Conservation (phyloP, 2,888 invertebrate species). For the Taphrorychus bicolor region DNA sequence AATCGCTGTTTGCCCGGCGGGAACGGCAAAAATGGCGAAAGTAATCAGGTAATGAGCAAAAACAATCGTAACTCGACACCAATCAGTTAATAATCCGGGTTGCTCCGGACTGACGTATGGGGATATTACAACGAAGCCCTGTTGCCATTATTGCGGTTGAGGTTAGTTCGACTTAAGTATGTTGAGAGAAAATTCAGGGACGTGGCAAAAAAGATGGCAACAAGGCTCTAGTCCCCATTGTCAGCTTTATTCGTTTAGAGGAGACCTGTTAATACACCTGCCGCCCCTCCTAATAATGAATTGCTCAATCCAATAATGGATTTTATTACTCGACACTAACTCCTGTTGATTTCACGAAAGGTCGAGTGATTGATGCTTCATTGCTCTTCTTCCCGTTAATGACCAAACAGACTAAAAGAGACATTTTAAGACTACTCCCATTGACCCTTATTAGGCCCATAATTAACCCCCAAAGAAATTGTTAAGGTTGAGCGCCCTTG, state of each 20-base stretch:
- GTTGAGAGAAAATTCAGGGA: no score
- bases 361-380: slow-evolving; percentile 27
- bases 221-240: slow-evolving; percentile 12
- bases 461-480: not conserved
- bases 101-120: slow-evolving; percentile 13
- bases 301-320: slow-evolving; percentile 31
- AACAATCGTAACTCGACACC: slow-evolving; percentile 40
- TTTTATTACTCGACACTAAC: slow-evolving; percentile 16
- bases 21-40: slow-evolving; percentile 21
- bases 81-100: slow-evolving; percentile 38
- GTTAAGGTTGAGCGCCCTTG: not conserved
- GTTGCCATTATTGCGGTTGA: slow-evolving; percentile 12
- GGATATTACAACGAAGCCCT: not conserved
- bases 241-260: slow-evolving; percentile 23
- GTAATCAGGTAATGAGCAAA: slow-evolving; percentile 41
- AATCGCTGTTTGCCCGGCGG: slow-evolving; percentile 34
- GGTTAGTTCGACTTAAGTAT: no score
- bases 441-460: not conserved
- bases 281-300: slow-evolving; percentile 28
- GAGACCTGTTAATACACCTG: slow-evolving; percentile 29
- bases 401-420: slow-evolving; percentile 22
- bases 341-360: slow-evolving; percentile 19
- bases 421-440: no score
- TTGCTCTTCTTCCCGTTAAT: no score
- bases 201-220: no score